These are phyloP conservation scores for Agrilus planipennis DNA, from an alignment of 1,140 invertebrate genomes.

Conservation along the genomic window DNA sequence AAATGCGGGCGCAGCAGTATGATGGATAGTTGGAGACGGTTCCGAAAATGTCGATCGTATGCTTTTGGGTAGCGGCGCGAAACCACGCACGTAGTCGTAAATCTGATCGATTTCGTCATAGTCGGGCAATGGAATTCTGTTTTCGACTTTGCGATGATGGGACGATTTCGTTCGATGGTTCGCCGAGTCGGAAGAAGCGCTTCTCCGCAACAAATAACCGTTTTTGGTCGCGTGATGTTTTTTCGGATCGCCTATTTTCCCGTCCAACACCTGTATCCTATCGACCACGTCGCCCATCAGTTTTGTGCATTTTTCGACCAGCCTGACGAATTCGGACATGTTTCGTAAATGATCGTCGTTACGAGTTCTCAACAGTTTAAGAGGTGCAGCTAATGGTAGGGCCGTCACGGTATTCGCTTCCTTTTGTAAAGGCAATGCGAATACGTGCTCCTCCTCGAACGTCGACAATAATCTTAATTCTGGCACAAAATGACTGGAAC, in stretches of 20 bases:
- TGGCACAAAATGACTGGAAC: conserved; percentile 65
- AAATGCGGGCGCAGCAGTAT: conserved; percentile 42
- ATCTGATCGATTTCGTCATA: conserved; percentile 96
- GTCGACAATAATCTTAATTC: conserved; percentile 72
- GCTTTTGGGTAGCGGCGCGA: conserved; percentile 76
- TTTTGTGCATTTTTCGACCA: conserved; percentile 67
- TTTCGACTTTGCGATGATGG: conserved; percentile 37
- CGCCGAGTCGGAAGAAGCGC: conserved; percentile 59
- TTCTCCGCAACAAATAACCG: conserved; percentile 53
- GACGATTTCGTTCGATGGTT: conserved; percentile 38
- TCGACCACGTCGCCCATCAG: conserved; percentile 74
- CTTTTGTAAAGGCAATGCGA: conserved; percentile 70
- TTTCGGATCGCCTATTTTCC: conserved; percentile 54
- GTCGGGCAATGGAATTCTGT: conserved; percentile 52
- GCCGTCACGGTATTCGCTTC: conserved; percentile 65
- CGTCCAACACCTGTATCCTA: conserved; percentile 66
- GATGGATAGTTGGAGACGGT: conserved; percentile 34
- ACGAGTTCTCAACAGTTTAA: conserved; percentile 72
- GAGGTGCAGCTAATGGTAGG: conserved; percentile 69
- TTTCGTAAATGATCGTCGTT: conserved; percentile 72
- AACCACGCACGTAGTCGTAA: conserved; percentile 88
- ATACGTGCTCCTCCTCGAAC: conserved; percentile 76
- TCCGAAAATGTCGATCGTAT: conserved; percentile 55
- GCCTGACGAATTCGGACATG: conserved; percentile 66
- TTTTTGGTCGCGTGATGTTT: conserved; percentile 41